Percentiles rank a stretch among this genome's conserved stretches.
Evolutionary conservation across 2,113 vertebrate genomes (phyloP).

Genomic region (Thalassoma bifasciatum): DNA sequence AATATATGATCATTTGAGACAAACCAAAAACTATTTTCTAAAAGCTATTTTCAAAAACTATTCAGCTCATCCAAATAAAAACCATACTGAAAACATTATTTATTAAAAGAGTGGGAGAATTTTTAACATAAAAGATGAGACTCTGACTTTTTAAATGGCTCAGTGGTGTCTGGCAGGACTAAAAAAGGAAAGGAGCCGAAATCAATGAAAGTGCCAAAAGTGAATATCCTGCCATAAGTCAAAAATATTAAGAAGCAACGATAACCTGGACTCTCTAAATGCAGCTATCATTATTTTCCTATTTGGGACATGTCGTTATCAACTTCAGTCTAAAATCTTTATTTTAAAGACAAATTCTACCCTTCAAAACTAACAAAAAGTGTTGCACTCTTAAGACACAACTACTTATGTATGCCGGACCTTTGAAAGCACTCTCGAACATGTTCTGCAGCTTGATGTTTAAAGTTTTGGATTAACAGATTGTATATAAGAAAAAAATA

Average conservation of each 20-base stretch:
- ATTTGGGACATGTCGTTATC: slow-evolving; percentile 36
- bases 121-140: too few species aligned
- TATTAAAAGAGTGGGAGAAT: neutral
- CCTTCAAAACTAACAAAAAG: slow-evolving; percentile 25
- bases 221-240: too few species aligned
- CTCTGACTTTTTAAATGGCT: neutral
- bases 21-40: too few species aligned
- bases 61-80: neutral
- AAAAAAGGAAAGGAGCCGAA: neutral
- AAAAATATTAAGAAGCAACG: too few species aligned
- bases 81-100: slow-evolving; percentile 3
- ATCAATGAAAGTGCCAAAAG: neutral
- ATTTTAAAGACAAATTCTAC: slow-evolving; percentile 1
- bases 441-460: slow-evolving; percentile 33
- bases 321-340: slow-evolving; percentile 52
- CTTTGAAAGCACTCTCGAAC: slow-evolving; percentile 32
- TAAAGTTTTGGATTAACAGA: slow-evolving; percentile 35
- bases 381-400: slow-evolving; percentile 46
- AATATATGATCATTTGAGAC: slow-evolving; percentile 1
- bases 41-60: too few species aligned
- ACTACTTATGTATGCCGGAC: slow-evolving; percentile 37
- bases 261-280: slow-evolving; percentile 45
- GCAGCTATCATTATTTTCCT: slow-evolving; percentile 15
- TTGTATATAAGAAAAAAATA: slow-evolving; percentile 28
- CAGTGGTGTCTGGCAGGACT: slow-evolving; percentile 4